Evolutionary conservation across 2,797 vertebrate species (phyloP).

Genomic region (Syngnathus acus): DNA sequence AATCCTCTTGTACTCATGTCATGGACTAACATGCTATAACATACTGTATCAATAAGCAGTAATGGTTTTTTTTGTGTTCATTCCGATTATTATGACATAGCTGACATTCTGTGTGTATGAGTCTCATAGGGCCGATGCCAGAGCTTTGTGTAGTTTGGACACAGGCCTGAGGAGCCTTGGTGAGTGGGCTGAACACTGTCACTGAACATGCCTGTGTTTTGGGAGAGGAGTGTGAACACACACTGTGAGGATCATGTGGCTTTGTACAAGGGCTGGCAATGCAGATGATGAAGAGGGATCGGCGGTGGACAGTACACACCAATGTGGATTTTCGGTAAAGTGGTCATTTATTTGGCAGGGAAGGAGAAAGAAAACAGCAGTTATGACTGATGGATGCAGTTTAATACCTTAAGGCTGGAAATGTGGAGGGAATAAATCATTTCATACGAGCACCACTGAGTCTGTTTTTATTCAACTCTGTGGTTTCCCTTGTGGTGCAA

Average conservation of each 20-base stretch:
- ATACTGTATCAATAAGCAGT: not conserved
- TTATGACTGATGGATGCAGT: not conserved
- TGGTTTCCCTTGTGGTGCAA: too few species aligned
- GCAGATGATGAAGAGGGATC: constrained; percentile 1
- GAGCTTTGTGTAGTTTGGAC: constrained; percentile 45
- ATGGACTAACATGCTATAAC: not conserved
- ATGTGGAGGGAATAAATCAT: not conserved
- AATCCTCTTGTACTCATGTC: not conserved
- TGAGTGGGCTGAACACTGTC: constrained; percentile 29
- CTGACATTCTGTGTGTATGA: constrained; percentile 41
- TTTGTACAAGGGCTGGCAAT: not conserved
- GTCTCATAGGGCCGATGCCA: constrained; percentile 32
- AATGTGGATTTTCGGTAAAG: not conserved
- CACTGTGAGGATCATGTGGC: not conserved
- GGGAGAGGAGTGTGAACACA: constrained; percentile 13
- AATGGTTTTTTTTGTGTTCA: not conserved
- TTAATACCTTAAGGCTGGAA: not conserved
- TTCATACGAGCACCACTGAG: not conserved
- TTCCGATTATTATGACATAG: constrained; percentile 4
- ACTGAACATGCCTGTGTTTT: constrained; percentile 20
- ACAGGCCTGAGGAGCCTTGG: constrained; percentile 32
- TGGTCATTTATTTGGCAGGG: not conserved
- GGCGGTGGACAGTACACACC: too few species aligned
- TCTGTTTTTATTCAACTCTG: too few species aligned
- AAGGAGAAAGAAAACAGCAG: not conserved